phyloP scores from a whole-genome alignment of 2,888 invertebrate genomes.

The Tyria jacobaeae region DNA sequence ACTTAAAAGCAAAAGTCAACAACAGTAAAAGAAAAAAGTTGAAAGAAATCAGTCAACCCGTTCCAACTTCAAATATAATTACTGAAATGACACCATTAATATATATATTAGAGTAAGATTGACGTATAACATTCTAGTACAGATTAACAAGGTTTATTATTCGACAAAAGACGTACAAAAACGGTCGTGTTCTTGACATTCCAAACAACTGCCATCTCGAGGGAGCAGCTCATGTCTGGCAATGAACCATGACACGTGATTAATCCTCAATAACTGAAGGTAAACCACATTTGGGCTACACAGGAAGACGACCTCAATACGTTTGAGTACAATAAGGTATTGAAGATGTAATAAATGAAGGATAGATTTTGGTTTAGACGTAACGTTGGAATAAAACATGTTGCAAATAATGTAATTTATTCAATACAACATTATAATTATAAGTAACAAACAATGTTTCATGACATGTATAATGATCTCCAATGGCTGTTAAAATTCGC shows the following conservation, averaged over 20 bases:
- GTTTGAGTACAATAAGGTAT: neutral
- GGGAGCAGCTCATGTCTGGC: neutral
- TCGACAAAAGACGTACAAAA: neutral
- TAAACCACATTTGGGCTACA: neutral
- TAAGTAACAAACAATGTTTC: too few relatives aligned
- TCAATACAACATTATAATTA: too few relatives aligned
- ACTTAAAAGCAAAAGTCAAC: too few relatives aligned
- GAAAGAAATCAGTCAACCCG: too few relatives aligned
- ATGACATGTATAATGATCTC: too few relatives aligned
- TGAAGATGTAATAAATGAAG: neutral
- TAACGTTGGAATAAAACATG: neutral
- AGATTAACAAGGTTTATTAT: neutral
- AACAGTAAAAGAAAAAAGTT: too few relatives aligned
- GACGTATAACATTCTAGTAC: neutral
- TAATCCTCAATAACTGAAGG: neutral
- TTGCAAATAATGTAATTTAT: too few relatives aligned
- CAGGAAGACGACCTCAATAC: neutral
- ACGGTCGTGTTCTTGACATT: neutral
- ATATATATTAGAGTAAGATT: too few relatives aligned
- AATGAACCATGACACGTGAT: slow-evolving; percentile 4
- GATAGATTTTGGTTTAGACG: neutral
- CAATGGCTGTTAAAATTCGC: too few relatives aligned
- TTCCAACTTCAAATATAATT: too few relatives aligned
- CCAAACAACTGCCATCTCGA: neutral
- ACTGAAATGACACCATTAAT: too few relatives aligned